Evolutionary conservation across 2,113 vertebrate genomes (phyloP), one percentile per base, ranked within the genome.

Genomic region (Nyctibius bracteatus): DNA sequence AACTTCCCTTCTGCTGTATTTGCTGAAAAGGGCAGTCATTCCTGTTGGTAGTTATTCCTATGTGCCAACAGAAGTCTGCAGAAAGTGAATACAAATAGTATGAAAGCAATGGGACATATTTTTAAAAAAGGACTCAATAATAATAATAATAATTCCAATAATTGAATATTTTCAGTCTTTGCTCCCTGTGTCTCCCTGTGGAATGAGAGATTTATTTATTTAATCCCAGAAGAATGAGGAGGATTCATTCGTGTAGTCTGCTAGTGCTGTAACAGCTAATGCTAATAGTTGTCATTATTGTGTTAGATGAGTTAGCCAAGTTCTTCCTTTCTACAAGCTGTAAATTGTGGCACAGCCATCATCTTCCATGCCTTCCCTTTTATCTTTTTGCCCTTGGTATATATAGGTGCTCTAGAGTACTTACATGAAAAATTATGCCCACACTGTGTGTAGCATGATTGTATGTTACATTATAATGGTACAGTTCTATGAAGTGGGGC

Each of bases 21-120:
- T 94, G 31, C 51, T 65, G 41, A 70, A 91, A 97, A 91, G 54
- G 49, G 46, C 41, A 95, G 41, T 37, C 24, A 61, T 86, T 94
- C 51, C 27, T 73, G 43, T 82, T 75, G 35, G 23, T 58, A 74
- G 31, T 65, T 28, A 44, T 86, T 79, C n/a, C 47, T 71, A 30
- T 22, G n/a, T 79, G 39, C 55, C 28, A 71, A 54, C 35, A 93
- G 37, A 87, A 88, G 71, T 66, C 25, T 74, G 8, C 23, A 63
- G 57, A 86, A 85, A 71, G 15, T 54, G 28, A 71, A 74, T 71
- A 23, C 15, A 91, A 44, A 44, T 27, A 33, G 12, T 33, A 39
- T 35, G 55, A 66, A 79, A 93, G 79, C 12, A 79, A 27, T 33
- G 6, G 5, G 6, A 44, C 15, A 62, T 61, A 4, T 25, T 54